Evolutionary conservation across 2,888 invertebrate species (phyloP), one percentile per base, ranked within the genome.

Genomic region (Cyrtodaria siliqua): DNA sequence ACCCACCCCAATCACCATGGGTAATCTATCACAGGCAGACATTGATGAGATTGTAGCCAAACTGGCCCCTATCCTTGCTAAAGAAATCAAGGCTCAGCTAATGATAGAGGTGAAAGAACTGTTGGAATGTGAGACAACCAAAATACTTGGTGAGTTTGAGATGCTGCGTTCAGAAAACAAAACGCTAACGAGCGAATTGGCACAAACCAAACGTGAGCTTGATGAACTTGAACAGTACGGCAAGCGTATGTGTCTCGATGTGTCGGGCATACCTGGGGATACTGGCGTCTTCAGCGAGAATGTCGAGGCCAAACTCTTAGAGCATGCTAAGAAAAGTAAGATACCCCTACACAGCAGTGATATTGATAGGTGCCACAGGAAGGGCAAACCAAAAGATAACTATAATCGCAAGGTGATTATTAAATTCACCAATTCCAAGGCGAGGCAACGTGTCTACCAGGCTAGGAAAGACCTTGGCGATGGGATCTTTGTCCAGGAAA

Each of bases 331-430:
- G 3, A 52, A 33, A 4, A 6, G 6, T 24, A 23, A 16, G 14
- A 3, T 62, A 9, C 9, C 14, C 9, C 9, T 62, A 12, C 29
- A n/a, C 2, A 8, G 26, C 18, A 24, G 24, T 8, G 52, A 38
- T 52, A 62, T 62, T 24, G 62, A 62, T 23, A 62, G 20, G n/a
- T 62, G 62, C 29, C 62, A 62, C 23, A 29, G 62, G 23, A 62
- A 50, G 14, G 62, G 62, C 44, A 44, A 16, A 20, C 4, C 4
- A 44, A 20, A 44, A 44, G 6, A 9, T 16, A 16, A 44, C 44
- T 44, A 20, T 16, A 62, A 62, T 40, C 18, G 62, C 2, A 38
- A 52, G 38, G n/a, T 62, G 8, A 62, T 62, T 24, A 38, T 62
- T 2, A 52, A 50, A 52, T 62, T 62, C 26, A 62, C 33, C 0